Conservation (phyloP, 2,888 invertebrate genomes). For the Ormyrus thymus region DNA sequence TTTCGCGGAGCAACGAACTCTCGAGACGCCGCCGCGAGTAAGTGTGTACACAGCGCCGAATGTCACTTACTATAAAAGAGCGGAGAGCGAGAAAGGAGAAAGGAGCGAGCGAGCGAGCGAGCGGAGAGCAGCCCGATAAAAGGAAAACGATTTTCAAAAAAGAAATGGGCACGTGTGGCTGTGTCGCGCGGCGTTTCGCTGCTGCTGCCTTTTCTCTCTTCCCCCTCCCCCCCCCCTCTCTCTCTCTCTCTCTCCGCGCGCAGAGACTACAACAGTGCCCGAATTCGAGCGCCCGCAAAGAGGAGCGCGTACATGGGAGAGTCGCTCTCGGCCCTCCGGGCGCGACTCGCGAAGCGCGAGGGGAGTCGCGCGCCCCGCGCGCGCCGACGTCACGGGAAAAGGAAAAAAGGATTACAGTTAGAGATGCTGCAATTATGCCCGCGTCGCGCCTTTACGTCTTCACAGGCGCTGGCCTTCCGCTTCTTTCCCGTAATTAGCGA, state of each 20-base stretch:
- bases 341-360: too few species aligned
- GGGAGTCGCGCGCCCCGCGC: too few species aligned
- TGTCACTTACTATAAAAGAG: conserved; percentile 48
- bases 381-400: too few species aligned
- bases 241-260: neutral
- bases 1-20: conserved; percentile 70
- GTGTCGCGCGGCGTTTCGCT: conserved; percentile 1
- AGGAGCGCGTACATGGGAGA: too few species aligned
- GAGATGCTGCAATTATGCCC: too few species aligned
- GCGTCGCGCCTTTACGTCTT: too few species aligned
- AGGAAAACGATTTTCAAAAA: conserved; percentile 54
- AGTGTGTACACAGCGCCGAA: conserved; percentile 52
- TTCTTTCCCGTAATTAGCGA: too few species aligned
- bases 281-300: neutral
- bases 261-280: conserved; percentile 5
- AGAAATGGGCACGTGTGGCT: conserved; percentile 27
- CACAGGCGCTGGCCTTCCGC: too few species aligned
- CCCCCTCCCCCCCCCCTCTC: conserved; percentile 7
- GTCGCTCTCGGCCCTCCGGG: too few species aligned
- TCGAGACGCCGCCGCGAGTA: conserved; percentile 42
- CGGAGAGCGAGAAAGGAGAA: conserved; percentile 44
- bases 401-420: too few species aligned
- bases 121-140: conserved; percentile 23
- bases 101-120: conserved; percentile 21
- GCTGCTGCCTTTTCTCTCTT: conserved; percentile 5